Evolutionary conservation across 2,797 vertebrate species (phyloP).

Genomic region (Anableps anableps): DNA sequence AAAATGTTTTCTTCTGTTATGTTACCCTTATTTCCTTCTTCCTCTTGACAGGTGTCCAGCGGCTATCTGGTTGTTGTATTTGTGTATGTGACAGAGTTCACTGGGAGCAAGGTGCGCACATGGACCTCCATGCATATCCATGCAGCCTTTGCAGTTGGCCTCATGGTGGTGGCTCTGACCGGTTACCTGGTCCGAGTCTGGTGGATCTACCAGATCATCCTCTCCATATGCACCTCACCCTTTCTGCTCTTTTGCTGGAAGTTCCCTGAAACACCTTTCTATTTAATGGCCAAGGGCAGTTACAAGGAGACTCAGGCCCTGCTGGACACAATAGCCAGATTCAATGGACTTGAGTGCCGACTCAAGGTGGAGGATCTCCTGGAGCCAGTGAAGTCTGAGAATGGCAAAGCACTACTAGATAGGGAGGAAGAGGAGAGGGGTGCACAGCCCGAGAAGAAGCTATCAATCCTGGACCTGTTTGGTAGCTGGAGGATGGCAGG

Average conservation of each 20-base stretch:
- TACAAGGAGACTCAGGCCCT: conserved; percentile 85
- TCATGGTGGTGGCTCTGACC: conserved; percentile 90
- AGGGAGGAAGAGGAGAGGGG: conserved; percentile 30
- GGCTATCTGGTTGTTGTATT: conserved; percentile 95
- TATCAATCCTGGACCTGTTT: conserved; percentile 89
- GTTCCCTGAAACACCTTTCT: conserved; percentile 94
- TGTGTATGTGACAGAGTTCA: conserved; percentile 94
- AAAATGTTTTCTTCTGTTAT: background rate
- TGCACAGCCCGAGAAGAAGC: conserved; percentile 71
- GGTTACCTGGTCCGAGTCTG: conserved; percentile 90
- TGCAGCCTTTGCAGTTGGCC: conserved; percentile 89
- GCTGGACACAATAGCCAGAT: conserved; percentile 84
- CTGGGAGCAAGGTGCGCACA: conserved; percentile 89
- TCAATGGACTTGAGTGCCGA: conserved; percentile 82
- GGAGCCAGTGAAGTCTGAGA: conserved; percentile 59
- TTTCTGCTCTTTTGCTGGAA: conserved; percentile 93
- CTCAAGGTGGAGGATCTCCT: conserved; percentile 84
- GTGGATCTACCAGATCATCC: conserved; percentile 94
- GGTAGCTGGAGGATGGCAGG: conserved; percentile 84
- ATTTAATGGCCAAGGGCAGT: conserved; percentile 88
- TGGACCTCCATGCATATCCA: conserved; percentile 96
- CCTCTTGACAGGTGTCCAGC: conserved; percentile 83
- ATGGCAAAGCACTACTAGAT: conserved; percentile 47
- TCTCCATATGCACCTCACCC: conserved; percentile 87
- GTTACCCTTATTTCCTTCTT: background rate